Evolutionary conservation across 2,797 vertebrate genomes (phyloP).

Genomic region (Morelia viridis): DNA sequence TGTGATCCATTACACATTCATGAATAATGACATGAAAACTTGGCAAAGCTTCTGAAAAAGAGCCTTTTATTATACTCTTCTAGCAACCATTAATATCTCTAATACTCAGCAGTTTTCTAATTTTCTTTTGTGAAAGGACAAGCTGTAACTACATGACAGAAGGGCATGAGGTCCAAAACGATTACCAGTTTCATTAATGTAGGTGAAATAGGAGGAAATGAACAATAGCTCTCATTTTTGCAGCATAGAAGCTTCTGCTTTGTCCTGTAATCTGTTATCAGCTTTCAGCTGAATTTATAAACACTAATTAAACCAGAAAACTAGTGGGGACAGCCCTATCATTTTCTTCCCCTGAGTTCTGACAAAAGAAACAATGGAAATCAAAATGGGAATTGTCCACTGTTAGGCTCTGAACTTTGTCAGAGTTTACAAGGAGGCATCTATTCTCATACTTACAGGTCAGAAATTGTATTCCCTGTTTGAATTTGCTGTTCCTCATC

Average conservation of each 20-base stretch:
- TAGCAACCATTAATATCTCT: conserved; percentile 71
- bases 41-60: conserved; percentile 59
- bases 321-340: background rate
- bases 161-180: conserved; percentile 54
- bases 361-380: conserved; percentile 36
- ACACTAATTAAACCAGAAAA: conserved; percentile 48
- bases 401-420: background rate
- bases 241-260: conserved; percentile 29
- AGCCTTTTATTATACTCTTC: conserved; percentile 69
- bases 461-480: background rate
- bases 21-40: conserved; percentile 75
- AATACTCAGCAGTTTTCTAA: conserved; percentile 70
- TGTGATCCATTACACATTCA: conserved; percentile 65
- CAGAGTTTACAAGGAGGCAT: background rate
- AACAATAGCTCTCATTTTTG: conserved; percentile 48
- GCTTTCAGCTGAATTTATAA: conserved; percentile 48
- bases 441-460: background rate
- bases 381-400: conserved; percentile 1
- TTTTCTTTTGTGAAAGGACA: conserved; percentile 73
- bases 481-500: background rate
- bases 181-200: conserved; percentile 64
- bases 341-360: conserved; percentile 1
- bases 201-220: conserved; percentile 47
- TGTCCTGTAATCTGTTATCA: conserved; percentile 39
- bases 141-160: conserved; percentile 61